These are phyloP conservation scores for Pristionchus arcanus DNA, from an alignment of 2,888 invertebrate genomes.

Conservation along the genomic window DNA sequence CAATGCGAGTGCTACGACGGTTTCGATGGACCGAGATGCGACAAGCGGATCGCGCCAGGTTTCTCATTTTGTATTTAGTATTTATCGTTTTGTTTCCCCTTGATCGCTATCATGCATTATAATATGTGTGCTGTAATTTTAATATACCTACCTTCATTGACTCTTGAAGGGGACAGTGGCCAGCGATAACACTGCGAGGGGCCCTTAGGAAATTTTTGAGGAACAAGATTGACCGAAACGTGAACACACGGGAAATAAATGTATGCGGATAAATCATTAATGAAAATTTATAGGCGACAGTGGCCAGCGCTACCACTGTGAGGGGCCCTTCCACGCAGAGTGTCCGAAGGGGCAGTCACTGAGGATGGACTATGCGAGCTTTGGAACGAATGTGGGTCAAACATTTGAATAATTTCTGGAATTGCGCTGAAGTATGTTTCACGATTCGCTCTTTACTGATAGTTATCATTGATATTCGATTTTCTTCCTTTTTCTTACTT, in stretches of 20 bases:
- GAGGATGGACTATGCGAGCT: slow-evolving; percentile 5
- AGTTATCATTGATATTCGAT: neutral
- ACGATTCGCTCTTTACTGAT: neutral
- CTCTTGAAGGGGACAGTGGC: too few species aligned
- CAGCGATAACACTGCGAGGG: too few species aligned
- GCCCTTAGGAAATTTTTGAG: neutral
- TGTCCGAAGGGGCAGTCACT: slow-evolving; percentile 10
- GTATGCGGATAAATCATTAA: too few species aligned
- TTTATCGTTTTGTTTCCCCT: too few species aligned
- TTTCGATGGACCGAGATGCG: slow-evolving; percentile 29
- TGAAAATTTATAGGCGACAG: neutral
- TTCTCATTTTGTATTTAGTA: too few species aligned
- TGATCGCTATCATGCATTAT: too few species aligned
- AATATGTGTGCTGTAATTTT: too few species aligned
- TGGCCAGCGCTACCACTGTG: slow-evolving; percentile 3
- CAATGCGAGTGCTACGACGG: slow-evolving; percentile 52
- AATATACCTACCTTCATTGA: too few species aligned
- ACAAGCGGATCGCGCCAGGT: neutral
- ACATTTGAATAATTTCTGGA: neutral
- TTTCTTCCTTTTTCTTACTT: too few species aligned
- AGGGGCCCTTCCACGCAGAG: neutral
- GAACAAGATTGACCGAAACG: neutral
- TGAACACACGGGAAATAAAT: too few species aligned
- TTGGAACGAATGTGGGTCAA: slow-evolving; percentile 15
- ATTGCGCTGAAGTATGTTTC: neutral